Conservation (phyloP, 2,888 invertebrate genomes). For the Campoplex nolae region DNA sequence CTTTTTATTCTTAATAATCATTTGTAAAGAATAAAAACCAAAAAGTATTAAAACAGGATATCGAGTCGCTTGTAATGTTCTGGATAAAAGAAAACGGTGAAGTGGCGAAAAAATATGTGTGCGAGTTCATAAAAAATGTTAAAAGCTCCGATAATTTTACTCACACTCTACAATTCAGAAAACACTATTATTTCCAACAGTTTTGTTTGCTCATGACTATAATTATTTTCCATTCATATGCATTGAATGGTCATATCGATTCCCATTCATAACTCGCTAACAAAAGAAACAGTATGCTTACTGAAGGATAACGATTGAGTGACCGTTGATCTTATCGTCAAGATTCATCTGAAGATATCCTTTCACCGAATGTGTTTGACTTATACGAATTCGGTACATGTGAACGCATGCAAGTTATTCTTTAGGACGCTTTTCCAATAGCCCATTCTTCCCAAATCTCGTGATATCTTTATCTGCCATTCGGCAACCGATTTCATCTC, state of each 20-base stretch:
- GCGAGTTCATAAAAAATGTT: no score
- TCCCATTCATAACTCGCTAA: background rate
- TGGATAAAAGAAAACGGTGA: no score
- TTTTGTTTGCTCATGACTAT: background rate
- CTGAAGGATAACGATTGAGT: background rate
- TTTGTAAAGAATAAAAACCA: no score
- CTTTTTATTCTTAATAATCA: no score
- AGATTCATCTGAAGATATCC: constrained; percentile 15
- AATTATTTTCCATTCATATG: background rate
- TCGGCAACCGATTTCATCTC: constrained; percentile 27
- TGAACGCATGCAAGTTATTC: background rate
- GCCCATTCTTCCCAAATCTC: constrained; percentile 10
- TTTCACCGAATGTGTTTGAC: background rate
- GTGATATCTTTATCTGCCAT: constrained; percentile 22
- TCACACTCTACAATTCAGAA: no score
- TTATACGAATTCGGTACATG: background rate
- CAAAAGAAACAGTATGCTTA: background rate
- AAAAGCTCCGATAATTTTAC: background rate
- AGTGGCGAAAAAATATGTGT: no score
- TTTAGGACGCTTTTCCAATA: background rate
- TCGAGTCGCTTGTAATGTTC: no score
- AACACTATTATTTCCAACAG: background rate
- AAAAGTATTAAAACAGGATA: no score
- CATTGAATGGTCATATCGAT: background rate
- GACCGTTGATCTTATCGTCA: constrained; percentile 6